phyloP scores from a whole-genome alignment of 2,888 invertebrate species.

The Drosophila parthenogenetica region DNA sequence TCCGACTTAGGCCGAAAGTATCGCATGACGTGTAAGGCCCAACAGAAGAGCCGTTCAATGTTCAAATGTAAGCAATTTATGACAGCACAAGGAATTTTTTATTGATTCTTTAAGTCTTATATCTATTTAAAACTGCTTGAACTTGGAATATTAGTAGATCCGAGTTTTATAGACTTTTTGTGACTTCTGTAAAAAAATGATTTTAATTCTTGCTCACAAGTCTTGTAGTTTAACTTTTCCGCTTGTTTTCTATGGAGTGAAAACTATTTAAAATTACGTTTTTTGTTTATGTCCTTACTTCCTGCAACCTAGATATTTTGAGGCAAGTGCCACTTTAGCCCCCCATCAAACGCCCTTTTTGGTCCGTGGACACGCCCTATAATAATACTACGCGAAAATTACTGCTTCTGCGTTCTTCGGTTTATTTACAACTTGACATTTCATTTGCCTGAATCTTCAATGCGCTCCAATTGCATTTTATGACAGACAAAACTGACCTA shows the following conservation, averaged over 20 bases:
- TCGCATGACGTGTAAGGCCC: not conserved
- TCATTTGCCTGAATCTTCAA: conserved; percentile 72
- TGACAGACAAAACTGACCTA: conserved; percentile 78
- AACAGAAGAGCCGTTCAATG: conserved; percentile 20
- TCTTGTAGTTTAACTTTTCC: too few relatives aligned
- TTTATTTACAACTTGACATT: conserved; percentile 78
- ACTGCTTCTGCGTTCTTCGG: conserved; percentile 15
- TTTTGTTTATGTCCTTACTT: not conserved
- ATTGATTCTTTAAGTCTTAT: not conserved
- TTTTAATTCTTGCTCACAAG: too few relatives aligned
- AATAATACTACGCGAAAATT: conserved; percentile 17
- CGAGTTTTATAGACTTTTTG: too few relatives aligned
- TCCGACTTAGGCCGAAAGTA: conserved; percentile 2
- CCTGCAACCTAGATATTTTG: conserved; percentile 4
- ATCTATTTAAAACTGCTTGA: not conserved
- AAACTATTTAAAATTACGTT: not conserved
- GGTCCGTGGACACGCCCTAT: conserved; percentile 4
- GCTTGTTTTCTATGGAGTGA: not conserved
- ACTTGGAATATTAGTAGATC: too few relatives aligned
- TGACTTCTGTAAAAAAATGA: too few relatives aligned
- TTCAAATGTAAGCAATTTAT: conserved; percentile 22
- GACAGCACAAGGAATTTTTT: not conserved
- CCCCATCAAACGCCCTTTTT: conserved; percentile 13
- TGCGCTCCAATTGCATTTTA: conserved; percentile 80
- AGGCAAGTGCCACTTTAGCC: conserved; percentile 8